Conservation (phyloP, 2,797 vertebrate species). For the Tauraco hartlaubi region DNA sequence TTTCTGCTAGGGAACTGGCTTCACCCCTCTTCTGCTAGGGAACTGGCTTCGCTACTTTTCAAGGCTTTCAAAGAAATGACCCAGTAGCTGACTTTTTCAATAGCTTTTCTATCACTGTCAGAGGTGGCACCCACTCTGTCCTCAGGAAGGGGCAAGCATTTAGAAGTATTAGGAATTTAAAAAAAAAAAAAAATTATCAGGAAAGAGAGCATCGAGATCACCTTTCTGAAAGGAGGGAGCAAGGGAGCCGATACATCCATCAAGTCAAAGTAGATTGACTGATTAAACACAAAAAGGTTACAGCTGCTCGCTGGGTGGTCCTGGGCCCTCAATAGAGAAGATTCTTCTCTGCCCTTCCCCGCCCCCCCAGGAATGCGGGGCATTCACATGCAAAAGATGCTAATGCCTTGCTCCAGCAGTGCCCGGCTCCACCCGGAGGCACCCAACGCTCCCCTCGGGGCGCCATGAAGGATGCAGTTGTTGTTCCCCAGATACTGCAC, state of each 20-base stretch:
- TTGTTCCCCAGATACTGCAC: neutral
- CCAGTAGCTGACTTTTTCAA: too few species aligned
- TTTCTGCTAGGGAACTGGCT: fast-evolving
- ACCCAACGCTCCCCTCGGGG: neutral
- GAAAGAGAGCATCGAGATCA: neutral
- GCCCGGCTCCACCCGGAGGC: neutral
- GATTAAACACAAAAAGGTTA: neutral
- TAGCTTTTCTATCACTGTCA: fast-evolving
- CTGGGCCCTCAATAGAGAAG: neutral
- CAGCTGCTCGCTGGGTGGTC: slow-evolving; percentile 77
- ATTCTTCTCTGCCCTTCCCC: slow-evolving; percentile 7
- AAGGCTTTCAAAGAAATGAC: neutral
- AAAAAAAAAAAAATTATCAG: too few species aligned
- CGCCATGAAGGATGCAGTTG: neutral
- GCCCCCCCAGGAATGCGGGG: slow-evolving; percentile 67
- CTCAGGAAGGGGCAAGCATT: neutral
- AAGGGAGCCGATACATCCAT: neutral
- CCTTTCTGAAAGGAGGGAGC: neutral
- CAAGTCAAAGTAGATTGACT: neutral
- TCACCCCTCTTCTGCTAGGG: fast-evolving
- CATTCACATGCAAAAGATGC: slow-evolving; percentile 75
- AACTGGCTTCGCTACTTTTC: fast-evolving
- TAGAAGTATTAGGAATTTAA: neutral
- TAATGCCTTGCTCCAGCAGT: neutral
- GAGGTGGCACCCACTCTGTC: fast-evolving